Evolutionary conservation across 2,113 vertebrate species (phyloP).

Genomic region (Tenebrosternarchus preto): DNA sequence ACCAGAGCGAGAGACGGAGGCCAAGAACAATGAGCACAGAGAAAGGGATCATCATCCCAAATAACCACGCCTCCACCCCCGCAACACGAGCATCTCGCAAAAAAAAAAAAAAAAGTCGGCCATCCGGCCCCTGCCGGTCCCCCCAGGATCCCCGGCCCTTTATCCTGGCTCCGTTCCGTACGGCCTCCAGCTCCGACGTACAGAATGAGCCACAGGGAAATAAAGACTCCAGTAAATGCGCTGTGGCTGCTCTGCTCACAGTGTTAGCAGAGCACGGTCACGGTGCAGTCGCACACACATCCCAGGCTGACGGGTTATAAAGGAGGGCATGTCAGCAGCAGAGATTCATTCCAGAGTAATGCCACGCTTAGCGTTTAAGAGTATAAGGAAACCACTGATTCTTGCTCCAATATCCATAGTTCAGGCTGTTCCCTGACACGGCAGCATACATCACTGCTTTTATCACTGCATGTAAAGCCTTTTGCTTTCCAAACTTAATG

Average conservation of each 20-base stretch:
- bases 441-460: too few relatives aligned
- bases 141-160: slow-evolving; percentile 17
- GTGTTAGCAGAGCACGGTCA: neutral
- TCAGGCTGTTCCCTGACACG: too few relatives aligned
- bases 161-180: slow-evolving; percentile 12
- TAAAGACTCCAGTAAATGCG: slow-evolving; percentile 1
- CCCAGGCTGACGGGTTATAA: too few relatives aligned
- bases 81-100: slow-evolving; percentile 32
- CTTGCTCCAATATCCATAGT: too few relatives aligned
- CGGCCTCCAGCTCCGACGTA: neutral
- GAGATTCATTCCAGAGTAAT: neutral
- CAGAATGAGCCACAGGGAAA: slow-evolving; percentile 1
- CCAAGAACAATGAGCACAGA: slow-evolving; percentile 70
- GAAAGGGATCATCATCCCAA: slow-evolving; percentile 60
- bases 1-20: slow-evolving; percentile 68
- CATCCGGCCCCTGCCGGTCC: too few relatives aligned
- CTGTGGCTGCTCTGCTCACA: neutral
- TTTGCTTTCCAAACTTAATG: too few relatives aligned
- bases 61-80: slow-evolving; percentile 69
- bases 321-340: too few relatives aligned
- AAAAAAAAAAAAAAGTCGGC: slow-evolving; percentile 14
- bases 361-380: too few relatives aligned
- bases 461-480: too few relatives aligned
- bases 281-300: neutral
- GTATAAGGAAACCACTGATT: too few relatives aligned